These are phyloP conservation scores for Xerus rutilus DNA, from an alignment of 2,797 vertebrate genomes.

Conservation along the genomic window DNA sequence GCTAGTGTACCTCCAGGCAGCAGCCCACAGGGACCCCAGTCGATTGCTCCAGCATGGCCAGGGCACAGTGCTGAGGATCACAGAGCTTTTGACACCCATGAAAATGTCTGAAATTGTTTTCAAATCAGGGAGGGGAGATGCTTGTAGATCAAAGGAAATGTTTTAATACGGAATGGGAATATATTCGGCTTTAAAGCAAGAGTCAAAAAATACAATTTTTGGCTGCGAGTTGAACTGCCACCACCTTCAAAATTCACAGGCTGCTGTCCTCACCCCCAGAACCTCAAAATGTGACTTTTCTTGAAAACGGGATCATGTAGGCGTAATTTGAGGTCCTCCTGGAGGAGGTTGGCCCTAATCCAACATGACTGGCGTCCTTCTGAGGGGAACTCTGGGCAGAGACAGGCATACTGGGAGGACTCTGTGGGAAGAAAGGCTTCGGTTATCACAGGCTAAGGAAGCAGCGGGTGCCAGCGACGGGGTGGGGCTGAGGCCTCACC, in stretches of 20 bases:
- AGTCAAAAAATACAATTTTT: background rate
- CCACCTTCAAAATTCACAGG: rapidly evolving
- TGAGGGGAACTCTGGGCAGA: background rate
- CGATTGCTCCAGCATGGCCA: background rate
- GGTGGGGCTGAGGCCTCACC: too few species aligned
- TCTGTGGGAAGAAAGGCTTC: rapidly evolving
- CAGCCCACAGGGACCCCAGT: too few species aligned
- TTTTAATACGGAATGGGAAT: background rate
- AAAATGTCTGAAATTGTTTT: background rate
- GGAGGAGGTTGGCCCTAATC: background rate
- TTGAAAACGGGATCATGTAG: background rate
- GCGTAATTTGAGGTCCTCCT: background rate
- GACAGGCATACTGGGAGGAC: background rate
- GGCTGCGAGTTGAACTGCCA: background rate
- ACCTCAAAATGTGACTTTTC: background rate
- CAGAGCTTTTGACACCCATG: rapidly evolving
- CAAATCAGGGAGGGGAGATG: background rate
- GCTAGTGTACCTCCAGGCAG: too few species aligned
- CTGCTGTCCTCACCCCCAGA: background rate
- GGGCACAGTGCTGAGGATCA: background rate
- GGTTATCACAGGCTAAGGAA: background rate
- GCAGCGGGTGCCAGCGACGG: too few species aligned
- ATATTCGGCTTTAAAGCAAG: background rate
- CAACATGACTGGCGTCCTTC: background rate
- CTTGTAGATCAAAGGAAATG: background rate